These are phyloP conservation scores for Hydractinia symbiolongicarpus DNA, from an alignment of 30 jellyfish, hydroid and myxozoan species.

Conservation along the genomic window DNA sequence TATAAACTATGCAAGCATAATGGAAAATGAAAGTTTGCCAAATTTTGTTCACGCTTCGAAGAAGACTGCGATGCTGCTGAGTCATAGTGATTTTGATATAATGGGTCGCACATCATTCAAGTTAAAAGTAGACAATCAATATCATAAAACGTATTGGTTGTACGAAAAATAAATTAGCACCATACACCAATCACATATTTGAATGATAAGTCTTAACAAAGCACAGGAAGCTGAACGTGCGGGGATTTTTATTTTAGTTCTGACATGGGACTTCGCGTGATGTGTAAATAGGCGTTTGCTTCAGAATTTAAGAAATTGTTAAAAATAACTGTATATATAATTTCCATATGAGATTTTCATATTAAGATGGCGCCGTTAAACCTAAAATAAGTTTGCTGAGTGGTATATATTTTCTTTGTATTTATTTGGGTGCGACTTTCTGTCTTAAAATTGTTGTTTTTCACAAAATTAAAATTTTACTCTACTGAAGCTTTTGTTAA, in stretches of 20 bases:
- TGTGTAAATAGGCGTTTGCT: not conserved
- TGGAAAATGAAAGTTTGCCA: conserved; percentile 9
- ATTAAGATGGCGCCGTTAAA: not conserved
- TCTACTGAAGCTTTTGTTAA: not conserved
- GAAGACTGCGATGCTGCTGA: conserved; percentile 1
- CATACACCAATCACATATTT: not conserved
- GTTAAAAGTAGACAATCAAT: not conserved
- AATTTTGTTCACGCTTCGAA: conserved; percentile 24
- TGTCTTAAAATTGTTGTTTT: not conserved
- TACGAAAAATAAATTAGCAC: not conserved
- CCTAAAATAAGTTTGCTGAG: not conserved
- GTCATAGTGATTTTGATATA: conserved; percentile 1
- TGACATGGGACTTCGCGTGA: not conserved
- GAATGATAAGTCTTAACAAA: not conserved
- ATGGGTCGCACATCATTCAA: conserved; percentile 1
- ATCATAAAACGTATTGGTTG: not conserved
- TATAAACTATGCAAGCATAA: not conserved
- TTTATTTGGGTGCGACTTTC: not conserved
- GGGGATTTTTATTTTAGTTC: not conserved
- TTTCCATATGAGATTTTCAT: not conserved
- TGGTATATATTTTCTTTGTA: not conserved
- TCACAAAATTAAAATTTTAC: not conserved
- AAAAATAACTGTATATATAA: not conserved
- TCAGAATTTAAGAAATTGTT: not conserved
- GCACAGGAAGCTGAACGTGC: not conserved